Evolutionary conservation across 2,888 invertebrate species (phyloP).

Genomic region (Dryocosmus kuriphilus): DNA sequence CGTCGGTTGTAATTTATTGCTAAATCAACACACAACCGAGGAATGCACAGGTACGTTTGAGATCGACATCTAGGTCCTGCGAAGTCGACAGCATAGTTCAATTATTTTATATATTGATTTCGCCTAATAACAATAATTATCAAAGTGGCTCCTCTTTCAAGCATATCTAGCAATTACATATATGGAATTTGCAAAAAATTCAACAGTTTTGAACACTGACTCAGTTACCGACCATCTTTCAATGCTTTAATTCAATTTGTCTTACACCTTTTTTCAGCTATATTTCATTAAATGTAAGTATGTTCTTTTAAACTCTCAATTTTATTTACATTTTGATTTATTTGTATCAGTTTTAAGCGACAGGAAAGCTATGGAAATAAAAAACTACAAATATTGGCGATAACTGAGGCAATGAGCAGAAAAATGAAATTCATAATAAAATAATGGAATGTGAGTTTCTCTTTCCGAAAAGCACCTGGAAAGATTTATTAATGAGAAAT

Average conservation of each 20-base stretch:
- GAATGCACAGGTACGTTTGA: neutral
- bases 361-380: no score
- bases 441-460: neutral
- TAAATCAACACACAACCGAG: neutral
- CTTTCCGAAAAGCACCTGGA: no score
- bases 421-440: neutral
- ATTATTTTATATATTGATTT: neutral
- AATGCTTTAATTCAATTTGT: neutral
- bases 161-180: neutral
- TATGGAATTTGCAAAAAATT: neutral
- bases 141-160: neutral
- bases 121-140: neutral
- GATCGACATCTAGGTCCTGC: neutral
- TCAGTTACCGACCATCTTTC: neutral
- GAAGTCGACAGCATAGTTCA: neutral
- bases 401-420: no score
- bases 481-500: no score
- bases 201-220: no score
- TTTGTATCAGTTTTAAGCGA: no score
- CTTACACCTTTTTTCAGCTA: no score
- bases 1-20: conserved; percentile 15
- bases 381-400: no score
- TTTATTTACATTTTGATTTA: no score
- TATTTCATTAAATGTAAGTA: no score
- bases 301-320: no score